These are phyloP conservation scores for Incurvaria masculella DNA, from an alignment of 2,888 invertebrate species.

Conservation along the genomic window DNA sequence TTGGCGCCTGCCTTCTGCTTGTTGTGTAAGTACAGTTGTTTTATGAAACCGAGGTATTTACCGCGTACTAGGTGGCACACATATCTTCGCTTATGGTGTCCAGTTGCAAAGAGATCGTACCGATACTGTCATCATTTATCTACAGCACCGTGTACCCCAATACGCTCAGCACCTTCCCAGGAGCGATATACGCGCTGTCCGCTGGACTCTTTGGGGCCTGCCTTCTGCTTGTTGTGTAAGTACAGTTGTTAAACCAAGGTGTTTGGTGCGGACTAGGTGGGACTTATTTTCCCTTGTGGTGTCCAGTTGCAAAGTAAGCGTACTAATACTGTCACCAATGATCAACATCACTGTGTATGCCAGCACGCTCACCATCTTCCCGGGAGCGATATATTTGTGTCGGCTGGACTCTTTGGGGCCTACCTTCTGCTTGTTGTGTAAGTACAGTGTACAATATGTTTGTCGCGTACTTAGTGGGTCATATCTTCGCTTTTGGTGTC, in stretches of 20 bases:
- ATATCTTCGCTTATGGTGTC: too few species aligned
- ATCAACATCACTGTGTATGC: slow-evolving; percentile 12
- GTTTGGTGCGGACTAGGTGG: slow-evolving; percentile 10
- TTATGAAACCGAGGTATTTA: too few species aligned
- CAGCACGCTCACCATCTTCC: slow-evolving; percentile 8
- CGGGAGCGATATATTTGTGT: slow-evolving; percentile 13
- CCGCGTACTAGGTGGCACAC: too few species aligned
- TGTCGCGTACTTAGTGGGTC: too few species aligned
- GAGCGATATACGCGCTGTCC: slow-evolving; percentile 57
- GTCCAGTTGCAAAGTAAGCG: slow-evolving; percentile 10
- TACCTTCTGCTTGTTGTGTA: slow-evolving; percentile 12
- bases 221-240: slow-evolving; percentile 51
- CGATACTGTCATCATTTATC: slow-evolving; percentile 55
- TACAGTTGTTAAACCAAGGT: too few species aligned
- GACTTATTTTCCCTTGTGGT: slow-evolving; percentile 13
- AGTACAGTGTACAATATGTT: too few species aligned
- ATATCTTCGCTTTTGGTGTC: too few species aligned
- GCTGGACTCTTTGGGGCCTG: slow-evolving; percentile 39
- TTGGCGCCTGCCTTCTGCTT: slow-evolving; percentile 10
- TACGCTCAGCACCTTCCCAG: slow-evolving; percentile 55
- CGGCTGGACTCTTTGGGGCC: slow-evolving; percentile 9
- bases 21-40: slow-evolving; percentile 11
- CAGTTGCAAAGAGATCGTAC: too few species aligned
- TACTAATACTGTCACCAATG: slow-evolving; percentile 13
- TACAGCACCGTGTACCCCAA: slow-evolving; percentile 62